A percentile compares a stretch with the other conserved stretches of the same genome.
phyloP scores from a whole-genome alignment of 2,113 vertebrate species.

The Paracanthobrama guichenoti region DNA sequence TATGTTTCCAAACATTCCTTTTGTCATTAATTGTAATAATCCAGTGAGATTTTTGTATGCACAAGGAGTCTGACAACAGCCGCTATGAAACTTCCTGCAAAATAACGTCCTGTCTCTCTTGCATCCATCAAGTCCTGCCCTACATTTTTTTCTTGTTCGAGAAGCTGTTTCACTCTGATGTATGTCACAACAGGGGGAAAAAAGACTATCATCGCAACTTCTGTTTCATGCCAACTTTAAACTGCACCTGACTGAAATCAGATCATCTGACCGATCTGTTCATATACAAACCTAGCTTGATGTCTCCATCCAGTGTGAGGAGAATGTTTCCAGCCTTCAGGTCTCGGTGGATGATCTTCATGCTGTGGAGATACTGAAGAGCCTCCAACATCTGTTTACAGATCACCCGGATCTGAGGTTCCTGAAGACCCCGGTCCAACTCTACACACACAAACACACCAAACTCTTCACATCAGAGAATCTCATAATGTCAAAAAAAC shows the following conservation, averaged over 20 bases:
- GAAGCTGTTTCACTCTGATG: no score
- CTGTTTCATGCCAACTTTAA: background rate
- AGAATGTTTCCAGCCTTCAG: conserved; percentile 96
- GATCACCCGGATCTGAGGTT: conserved; percentile 92
- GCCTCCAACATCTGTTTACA: conserved; percentile 95
- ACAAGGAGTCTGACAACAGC: no score
- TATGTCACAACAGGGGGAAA: no score
- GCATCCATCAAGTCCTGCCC: no score
- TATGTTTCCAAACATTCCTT: no score
- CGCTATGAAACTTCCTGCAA: no score
- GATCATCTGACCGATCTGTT: background rate
- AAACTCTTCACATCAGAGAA: background rate
- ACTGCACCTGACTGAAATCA: background rate
- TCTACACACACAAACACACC: conserved; percentile 70
- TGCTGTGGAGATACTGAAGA: conserved; percentile 87
- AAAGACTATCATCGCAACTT: no score
- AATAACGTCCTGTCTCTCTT: no score
- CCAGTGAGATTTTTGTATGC: no score
- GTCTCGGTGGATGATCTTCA: conserved; percentile 97
- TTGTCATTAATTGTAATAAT: no score
- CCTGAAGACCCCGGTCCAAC: conserved; percentile 87
- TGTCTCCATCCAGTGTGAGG: conserved; percentile 90
- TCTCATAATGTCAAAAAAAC: background rate
- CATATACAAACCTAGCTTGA: conserved; percentile 87
- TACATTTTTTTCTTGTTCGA: no score